phyloP scores from a whole-genome alignment of 2,888 invertebrate genomes.

The Notocelia uddmanniana region DNA sequence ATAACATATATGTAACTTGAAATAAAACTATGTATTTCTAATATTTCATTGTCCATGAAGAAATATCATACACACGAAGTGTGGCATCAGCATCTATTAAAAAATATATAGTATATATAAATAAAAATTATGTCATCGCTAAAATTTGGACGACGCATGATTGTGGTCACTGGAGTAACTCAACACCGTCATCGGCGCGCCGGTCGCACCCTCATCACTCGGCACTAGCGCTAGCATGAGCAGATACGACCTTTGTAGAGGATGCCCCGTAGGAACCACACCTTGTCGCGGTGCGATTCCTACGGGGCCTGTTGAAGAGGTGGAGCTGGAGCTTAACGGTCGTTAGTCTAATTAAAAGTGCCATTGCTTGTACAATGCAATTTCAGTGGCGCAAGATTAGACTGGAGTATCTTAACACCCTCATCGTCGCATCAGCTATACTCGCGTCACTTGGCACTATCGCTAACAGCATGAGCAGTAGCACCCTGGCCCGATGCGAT shows the following conservation, averaged over 20 bases:
- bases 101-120: no score
- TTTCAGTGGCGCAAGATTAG: conserved; percentile 21
- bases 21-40: background rate
- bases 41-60: background rate
- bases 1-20: no score
- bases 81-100: no score
- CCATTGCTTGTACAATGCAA: conserved; percentile 8
- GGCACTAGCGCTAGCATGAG: conserved; percentile 51
- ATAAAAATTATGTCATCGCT: no score
- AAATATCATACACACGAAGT: background rate
- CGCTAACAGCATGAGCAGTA: conserved; percentile 51
- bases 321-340: no score
- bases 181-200: background rate
- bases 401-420: conserved; percentile 13
- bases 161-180: conserved; percentile 23
- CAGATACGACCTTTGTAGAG: conserved; percentile 49
- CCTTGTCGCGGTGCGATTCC: no score
- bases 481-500: conserved; percentile 40
- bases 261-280: no score
- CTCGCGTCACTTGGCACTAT: conserved; percentile 47
- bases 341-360: conserved; percentile 10
- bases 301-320: no score
- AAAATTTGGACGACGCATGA: conserved; percentile 17
- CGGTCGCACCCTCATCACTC: conserved; percentile 29
- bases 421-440: background rate